Evolutionary conservation across 2,113 vertebrate species (phyloP).

Genomic region (Pedionomus torquatus): DNA sequence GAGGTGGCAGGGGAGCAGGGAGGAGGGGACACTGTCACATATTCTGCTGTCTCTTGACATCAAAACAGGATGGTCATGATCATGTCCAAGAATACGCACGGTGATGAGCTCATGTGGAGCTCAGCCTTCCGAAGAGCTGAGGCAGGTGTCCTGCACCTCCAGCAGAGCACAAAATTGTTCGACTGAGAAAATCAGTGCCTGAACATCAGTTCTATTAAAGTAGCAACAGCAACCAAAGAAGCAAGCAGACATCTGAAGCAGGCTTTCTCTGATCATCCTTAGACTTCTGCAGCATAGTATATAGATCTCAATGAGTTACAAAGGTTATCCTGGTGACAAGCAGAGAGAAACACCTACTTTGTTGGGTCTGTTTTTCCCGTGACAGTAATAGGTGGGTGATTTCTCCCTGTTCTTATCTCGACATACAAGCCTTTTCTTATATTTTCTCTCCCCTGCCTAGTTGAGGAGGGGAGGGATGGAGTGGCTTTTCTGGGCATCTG

Average conservation of each 20-base stretch:
- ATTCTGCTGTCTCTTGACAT: not conserved
- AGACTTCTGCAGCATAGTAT: not conserved
- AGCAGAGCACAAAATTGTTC: not conserved
- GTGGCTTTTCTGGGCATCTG: not conserved
- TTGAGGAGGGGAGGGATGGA: not conserved
- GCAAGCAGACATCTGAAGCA: not conserved
- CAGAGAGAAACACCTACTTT: not conserved
- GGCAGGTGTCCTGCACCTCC: not conserved
- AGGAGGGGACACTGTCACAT: no score
- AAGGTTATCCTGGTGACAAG: not conserved
- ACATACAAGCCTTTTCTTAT: not conserved
- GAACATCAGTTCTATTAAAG: not conserved
- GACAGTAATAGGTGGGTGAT: not conserved
- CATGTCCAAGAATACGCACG: not conserved
- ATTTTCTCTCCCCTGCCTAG: not conserved
- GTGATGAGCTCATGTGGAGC: not conserved
- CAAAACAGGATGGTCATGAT: not conserved
- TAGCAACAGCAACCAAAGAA: not conserved
- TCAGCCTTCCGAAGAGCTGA: not conserved
- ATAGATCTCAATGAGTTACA: not conserved
- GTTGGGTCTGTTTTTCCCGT: fast-evolving
- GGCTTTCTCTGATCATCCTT: not conserved
- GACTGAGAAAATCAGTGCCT: not conserved
- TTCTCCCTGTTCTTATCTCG: not conserved
- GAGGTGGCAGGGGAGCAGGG: not conserved